Evolutionary conservation across 2,888 invertebrate genomes (phyloP).

Genomic region (Ctenicera cuprea): DNA sequence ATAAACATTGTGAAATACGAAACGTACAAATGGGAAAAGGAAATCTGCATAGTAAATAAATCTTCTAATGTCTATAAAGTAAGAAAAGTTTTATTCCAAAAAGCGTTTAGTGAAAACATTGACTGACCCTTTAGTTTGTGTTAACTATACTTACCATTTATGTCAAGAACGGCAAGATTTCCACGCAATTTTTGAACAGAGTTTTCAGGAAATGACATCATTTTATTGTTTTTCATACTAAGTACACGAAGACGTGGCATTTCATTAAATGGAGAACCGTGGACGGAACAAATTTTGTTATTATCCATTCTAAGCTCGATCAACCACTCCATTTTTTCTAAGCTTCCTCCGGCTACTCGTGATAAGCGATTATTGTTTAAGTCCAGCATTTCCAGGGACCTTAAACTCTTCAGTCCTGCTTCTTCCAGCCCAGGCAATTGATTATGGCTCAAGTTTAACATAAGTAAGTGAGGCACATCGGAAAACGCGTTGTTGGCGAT

Average conservation of each 20-base stretch:
- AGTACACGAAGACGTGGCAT: constrained; percentile 90
- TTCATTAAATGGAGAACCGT: constrained; percentile 86
- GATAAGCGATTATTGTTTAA: constrained; percentile 86
- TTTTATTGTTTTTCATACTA: constrained; percentile 84
- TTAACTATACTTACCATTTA: constrained; percentile 80
- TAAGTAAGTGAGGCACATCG: constrained; percentile 85
- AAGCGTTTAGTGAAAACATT: too few species aligned
- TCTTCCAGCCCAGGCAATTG: constrained; percentile 84
- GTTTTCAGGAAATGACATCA: constrained; percentile 83
- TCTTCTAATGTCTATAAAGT: too few species aligned
- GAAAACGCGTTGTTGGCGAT: constrained; percentile 86
- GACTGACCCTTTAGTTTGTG: too few species aligned
- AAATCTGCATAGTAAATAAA: too few species aligned
- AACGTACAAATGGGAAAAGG: too few species aligned
- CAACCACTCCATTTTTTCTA: constrained; percentile 88
- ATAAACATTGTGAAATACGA: background rate
- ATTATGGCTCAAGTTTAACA: constrained; percentile 90
- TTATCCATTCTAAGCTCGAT: constrained; percentile 91
- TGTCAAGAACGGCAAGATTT: constrained; percentile 88
- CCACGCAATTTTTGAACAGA: constrained; percentile 85
- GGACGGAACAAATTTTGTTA: constrained; percentile 87
- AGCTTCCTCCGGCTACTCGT: constrained; percentile 78
- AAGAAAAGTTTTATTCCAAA: too few species aligned
- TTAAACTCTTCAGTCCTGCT: constrained; percentile 82
- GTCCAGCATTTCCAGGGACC: constrained; percentile 89